phyloP scores from a whole-genome alignment of 1,140 invertebrate species.

The Drusus annulatus region DNA sequence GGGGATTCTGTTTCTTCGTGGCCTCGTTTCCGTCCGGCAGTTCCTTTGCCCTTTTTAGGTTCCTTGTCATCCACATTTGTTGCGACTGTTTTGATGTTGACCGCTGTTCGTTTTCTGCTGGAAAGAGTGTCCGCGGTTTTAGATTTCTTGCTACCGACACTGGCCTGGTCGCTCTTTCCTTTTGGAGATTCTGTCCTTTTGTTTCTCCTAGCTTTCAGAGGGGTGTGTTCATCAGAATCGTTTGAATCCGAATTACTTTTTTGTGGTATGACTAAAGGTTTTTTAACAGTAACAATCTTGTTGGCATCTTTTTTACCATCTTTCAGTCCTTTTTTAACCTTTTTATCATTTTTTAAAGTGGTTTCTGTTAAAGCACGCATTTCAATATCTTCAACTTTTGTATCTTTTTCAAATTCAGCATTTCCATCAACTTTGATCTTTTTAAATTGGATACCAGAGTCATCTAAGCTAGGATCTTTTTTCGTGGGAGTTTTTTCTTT shows the following conservation, averaged over 20 bases:
- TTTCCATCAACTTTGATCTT: conserved; percentile 40
- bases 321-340: conserved; percentile 1
- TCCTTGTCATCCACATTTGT: not conserved
- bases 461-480: conserved; percentile 21
- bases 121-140: not conserved
- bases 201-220: conserved; percentile 32
- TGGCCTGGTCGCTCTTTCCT: conserved; percentile 9
- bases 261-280: not conserved
- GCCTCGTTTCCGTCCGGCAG: conserved; percentile 43
- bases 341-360: conserved; percentile 10
- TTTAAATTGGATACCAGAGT: conserved; percentile 37
- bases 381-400: conserved; percentile 27
- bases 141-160: conserved; percentile 20
- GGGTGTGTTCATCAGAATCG: conserved; percentile 41
- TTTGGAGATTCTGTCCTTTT: conserved; percentile 44
- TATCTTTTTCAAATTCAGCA: not conserved
- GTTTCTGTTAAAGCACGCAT: conserved; percentile 15
- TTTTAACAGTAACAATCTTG: conserved; percentile 7
- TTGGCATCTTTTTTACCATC: conserved; percentile 1
- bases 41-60: conserved; percentile 30
- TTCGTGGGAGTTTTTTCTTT: conserved; percentile 38
- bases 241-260: conserved; percentile 31
- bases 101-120: conserved; percentile 31
- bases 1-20: conserved; percentile 66
- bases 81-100: not conserved